Evolutionary conservation across 2,888 invertebrate genomes (phyloP).

Genomic region (Oscheius sp.): DNA sequence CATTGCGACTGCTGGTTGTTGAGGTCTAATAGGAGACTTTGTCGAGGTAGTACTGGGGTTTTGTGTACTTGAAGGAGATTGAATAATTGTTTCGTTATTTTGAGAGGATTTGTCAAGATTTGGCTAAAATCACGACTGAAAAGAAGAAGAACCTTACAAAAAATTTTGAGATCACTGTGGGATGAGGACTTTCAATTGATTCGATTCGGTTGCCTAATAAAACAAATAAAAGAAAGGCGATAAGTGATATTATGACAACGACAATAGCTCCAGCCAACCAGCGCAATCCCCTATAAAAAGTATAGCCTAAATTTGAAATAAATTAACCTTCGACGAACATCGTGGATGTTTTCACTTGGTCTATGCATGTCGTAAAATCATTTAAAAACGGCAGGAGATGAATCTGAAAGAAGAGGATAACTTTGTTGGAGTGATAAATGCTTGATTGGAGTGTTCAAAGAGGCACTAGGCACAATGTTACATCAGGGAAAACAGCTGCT

Average conservation of each 20-base stretch:
- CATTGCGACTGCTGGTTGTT: not conserved
- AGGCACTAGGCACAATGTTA: constrained; percentile 8
- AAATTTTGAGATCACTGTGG: not conserved
- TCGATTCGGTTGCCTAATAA: constrained; percentile 35
- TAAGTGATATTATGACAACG: constrained; percentile 37
- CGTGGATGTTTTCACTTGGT: constrained; percentile 25
- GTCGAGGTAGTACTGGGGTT: not conserved
- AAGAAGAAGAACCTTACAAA: not conserved
- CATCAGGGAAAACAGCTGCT: constrained; percentile 20
- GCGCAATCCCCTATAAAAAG: constrained; percentile 39
- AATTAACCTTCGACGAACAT: constrained; percentile 9
- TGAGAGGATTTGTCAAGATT: too few relatives aligned
- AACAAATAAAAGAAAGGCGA: constrained; percentile 38
- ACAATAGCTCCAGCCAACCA: constrained; percentile 47
- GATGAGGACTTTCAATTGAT: not conserved
- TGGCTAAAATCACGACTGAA: not conserved
- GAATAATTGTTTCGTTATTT: too few relatives aligned
- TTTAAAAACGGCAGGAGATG: not conserved
- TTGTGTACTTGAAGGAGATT: too few relatives aligned
- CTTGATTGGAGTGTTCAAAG: not conserved
- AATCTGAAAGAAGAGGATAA: not conserved
- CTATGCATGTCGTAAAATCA: constrained; percentile 2
- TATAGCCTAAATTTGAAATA: not conserved
- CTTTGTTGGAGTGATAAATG: not conserved
- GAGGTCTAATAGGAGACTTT: not conserved